These are phyloP conservation scores for Larimichthys crocea DNA, from an alignment of 2,113 vertebrate species.

Conservation along the genomic window DNA sequence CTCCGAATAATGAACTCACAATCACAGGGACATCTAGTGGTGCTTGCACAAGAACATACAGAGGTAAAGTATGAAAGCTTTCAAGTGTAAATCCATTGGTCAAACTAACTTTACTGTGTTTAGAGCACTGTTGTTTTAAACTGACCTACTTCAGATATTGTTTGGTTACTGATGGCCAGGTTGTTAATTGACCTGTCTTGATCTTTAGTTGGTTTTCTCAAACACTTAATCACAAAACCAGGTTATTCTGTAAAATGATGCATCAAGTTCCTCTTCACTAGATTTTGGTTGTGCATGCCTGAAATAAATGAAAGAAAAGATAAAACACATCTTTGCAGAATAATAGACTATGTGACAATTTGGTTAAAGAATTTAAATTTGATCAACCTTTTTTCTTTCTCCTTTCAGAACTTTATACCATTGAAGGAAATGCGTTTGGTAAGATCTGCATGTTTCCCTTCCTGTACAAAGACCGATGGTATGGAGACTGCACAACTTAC, in stretches of 20 bases:
- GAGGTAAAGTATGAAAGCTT: constrained; percentile 85
- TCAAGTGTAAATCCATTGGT: not conserved
- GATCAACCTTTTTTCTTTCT: constrained; percentile 13
- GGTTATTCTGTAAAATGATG: not conserved
- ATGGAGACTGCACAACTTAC: constrained; percentile 86
- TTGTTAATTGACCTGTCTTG: not conserved
- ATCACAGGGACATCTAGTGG: constrained; percentile 88
- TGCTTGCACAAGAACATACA: constrained; percentile 88
- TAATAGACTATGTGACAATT: not conserved
- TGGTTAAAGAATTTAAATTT: not conserved
- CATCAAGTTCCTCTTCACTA: not conserved
- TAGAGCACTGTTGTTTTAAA: not conserved
- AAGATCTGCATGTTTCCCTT: constrained; percentile 93
- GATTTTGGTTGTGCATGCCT: not conserved
- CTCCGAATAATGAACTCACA: constrained; percentile 88
- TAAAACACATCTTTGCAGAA: not conserved
- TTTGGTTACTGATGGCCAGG: not conserved
- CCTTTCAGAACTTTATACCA: constrained; percentile 87
- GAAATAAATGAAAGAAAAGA: not conserved
- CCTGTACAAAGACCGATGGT: constrained; percentile 89
- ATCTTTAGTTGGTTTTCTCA: not conserved
- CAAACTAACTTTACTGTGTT: not conserved
- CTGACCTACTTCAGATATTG: not conserved
- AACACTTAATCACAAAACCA: not conserved
- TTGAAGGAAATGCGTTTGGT: constrained; percentile 91